A percentile compares a stretch with the other conserved stretches of the same genome.
These are phyloP conservation scores for Leucoma salicis DNA, from an alignment of 2,888 invertebrate genomes.

Conservation along the genomic window DNA sequence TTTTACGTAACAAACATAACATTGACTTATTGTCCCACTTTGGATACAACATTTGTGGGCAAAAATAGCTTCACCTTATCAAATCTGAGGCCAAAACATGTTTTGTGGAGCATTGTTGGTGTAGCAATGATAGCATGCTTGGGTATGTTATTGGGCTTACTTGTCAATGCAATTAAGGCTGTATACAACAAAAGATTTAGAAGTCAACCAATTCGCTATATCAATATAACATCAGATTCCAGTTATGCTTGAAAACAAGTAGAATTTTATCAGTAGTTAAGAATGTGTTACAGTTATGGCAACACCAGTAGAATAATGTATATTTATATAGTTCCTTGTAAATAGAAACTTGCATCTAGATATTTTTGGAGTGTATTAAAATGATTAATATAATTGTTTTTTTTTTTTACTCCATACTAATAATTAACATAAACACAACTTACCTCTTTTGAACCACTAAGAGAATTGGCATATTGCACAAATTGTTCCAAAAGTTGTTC, in stretches of 20 bases:
- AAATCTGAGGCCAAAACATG: slow-evolving; percentile 65
- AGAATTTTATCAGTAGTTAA: slow-evolving; percentile 15
- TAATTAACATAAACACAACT: slow-evolving; percentile 36
- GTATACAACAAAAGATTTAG: slow-evolving; percentile 60
- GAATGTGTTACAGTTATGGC: slow-evolving; percentile 17
- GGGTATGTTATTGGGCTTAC: slow-evolving; percentile 65
- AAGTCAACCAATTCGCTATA: slow-evolving; percentile 63
- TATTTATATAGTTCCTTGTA: slow-evolving; percentile 36
- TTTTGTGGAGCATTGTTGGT: slow-evolving; percentile 71
- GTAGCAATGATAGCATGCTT: slow-evolving; percentile 60
- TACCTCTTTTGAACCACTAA: slow-evolving; percentile 85
- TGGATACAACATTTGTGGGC: slow-evolving; percentile 55
- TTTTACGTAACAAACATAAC: slow-evolving; percentile 66
- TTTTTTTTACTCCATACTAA: background rate
- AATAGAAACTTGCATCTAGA: slow-evolving; percentile 30
- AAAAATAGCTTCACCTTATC: slow-evolving; percentile 53
- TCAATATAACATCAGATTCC: slow-evolving; percentile 60
- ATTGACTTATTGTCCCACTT: slow-evolving; percentile 62
- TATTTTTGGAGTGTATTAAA: slow-evolving; percentile 19
- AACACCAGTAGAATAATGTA: slow-evolving; percentile 18
- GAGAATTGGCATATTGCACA: slow-evolving; percentile 87
- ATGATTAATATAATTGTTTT: slow-evolving; percentile 10
- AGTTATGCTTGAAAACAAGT: slow-evolving; percentile 53
- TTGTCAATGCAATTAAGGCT: slow-evolving; percentile 60
- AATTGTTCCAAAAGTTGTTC: slow-evolving; percentile 89